Evolutionary conservation across 2,888 invertebrate genomes (phyloP), one percentile per base, ranked within the genome.

Genomic region (Vannuccia rotundouncinata): DNA sequence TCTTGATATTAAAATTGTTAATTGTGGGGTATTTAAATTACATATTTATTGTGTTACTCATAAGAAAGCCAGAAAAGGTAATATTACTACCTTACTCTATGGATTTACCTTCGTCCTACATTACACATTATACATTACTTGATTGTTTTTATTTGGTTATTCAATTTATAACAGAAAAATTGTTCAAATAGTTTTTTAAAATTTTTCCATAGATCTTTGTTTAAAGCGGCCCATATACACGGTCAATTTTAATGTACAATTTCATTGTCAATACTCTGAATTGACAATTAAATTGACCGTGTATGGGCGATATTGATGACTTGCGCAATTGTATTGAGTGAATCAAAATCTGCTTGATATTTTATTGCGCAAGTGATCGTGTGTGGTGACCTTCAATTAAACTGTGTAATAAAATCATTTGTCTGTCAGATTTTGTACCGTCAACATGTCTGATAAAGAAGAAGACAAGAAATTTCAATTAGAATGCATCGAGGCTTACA

Each of bases 401-500:
- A 66, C 25, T 66, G 66, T 66, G 66, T 66, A 66, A 66, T 66
- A 66, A 66, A 66, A 66, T 66, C 66, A 66, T 66, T 66, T 66
- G 66, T n/a, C n/a, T n/a, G n/a, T n/a, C 25, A 66, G 66, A 66
- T 66, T 66, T 66, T 66, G 66, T 66, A 66, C 66, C 66, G 66
- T 66, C 66, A 66, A 66, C 66, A 66, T 66, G 66, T 66, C 66
- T 66, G 66, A 66, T 66, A 66, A 66, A 66, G 66, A 66, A 66
- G 66, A 66, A 66, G 66, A 66, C 66, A 66, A 27, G 66, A 66
- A 17, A 66, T 81, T 82, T 73, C 31, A 82, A 25, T 77, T 82
- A 29, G 83, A 84, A 45, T 84, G 84, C 82, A 84, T 85, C 22
- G 82, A 84, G 22, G 76, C 83, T 28, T 84, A 85, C 80, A 81